phyloP scores from a whole-genome alignment of 1,140 invertebrate genomes.

The Drosophila rufa region DNA sequence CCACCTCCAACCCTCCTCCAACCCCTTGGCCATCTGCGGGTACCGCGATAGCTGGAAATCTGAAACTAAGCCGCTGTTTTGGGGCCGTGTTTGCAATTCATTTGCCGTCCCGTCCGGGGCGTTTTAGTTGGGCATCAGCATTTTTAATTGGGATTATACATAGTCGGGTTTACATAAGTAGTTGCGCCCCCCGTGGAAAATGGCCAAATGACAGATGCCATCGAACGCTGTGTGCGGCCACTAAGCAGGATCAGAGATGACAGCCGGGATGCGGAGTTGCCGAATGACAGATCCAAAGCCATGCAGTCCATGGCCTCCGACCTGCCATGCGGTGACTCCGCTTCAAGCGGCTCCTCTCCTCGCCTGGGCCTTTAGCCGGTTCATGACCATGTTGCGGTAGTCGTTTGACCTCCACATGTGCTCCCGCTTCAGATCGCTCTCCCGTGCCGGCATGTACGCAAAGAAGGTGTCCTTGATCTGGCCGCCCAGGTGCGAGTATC shows the following conservation, averaged over 20 bases:
- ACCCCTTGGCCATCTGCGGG: slow-evolving; percentile 10
- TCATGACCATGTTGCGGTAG: slow-evolving; percentile 28
- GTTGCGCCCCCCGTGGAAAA: slow-evolving; percentile 3
- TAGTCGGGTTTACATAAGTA: slow-evolving; percentile 50
- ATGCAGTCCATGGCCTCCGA: background rate
- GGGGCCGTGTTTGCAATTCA: slow-evolving; percentile 61
- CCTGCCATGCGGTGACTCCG: background rate
- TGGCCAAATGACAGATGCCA: slow-evolving; percentile 24
- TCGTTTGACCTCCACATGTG: slow-evolving; percentile 26
- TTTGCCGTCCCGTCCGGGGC: slow-evolving; percentile 40
- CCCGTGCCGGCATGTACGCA: slow-evolving; percentile 69
- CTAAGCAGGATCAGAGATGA: slow-evolving; percentile 33
- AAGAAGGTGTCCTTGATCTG: slow-evolving; percentile 56
- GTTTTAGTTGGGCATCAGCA: slow-evolving; percentile 56
- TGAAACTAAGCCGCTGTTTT: slow-evolving; percentile 51
- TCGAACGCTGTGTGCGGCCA: slow-evolving; percentile 1
- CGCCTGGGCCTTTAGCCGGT: background rate
- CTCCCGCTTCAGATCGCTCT: slow-evolving; percentile 38
- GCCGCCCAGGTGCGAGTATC: slow-evolving; percentile 42
- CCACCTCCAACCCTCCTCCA: background rate
- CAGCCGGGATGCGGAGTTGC: background rate
- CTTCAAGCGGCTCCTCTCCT: background rate
- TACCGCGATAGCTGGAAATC: slow-evolving; percentile 41
- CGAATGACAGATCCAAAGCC: slow-evolving; percentile 7
- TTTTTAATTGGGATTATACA: slow-evolving; percentile 66